Conservation (phyloP, 2,113 vertebrate genomes). For the Rostratula benghalensis region DNA sequence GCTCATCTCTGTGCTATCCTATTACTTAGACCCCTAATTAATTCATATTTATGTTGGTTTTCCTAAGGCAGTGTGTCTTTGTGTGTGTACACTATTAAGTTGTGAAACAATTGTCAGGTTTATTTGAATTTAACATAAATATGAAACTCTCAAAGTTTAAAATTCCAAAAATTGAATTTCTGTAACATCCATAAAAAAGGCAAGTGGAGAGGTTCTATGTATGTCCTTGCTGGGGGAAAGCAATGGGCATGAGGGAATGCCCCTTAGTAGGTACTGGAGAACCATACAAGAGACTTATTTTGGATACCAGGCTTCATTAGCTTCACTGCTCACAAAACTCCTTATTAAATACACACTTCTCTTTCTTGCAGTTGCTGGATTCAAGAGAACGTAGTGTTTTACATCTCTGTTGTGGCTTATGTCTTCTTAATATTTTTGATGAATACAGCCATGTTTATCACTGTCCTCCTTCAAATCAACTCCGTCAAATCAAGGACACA, state of each 20-base stretch:
- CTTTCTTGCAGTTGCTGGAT: slow-evolving; percentile 87
- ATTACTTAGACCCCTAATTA: not conserved
- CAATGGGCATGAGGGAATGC: accelerated
- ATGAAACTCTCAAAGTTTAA: not conserved
- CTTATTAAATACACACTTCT: not conserved
- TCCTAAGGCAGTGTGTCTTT: not conserved
- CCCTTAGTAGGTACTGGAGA: not conserved
- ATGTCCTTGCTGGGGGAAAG: not conserved
- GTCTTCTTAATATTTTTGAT: slow-evolving; percentile 80
- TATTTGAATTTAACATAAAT: not conserved
- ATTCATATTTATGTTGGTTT: not conserved
- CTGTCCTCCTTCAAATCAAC: slow-evolving; percentile 84
- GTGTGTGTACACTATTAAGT: not conserved
- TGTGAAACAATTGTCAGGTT: not conserved
- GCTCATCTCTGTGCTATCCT: not conserved
- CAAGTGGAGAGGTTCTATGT: not conserved
- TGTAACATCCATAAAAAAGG: not conserved
- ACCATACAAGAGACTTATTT: not conserved
- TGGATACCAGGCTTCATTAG: not conserved
- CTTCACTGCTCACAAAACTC: not conserved
- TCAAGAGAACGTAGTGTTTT: slow-evolving; percentile 75
- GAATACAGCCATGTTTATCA: slow-evolving; percentile 81
- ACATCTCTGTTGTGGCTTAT: slow-evolving; percentile 80
- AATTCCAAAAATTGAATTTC: not conserved
- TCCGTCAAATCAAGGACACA: slow-evolving; percentile 70